These are phyloP conservation scores for Drosophila repleta DNA, from an alignment of 1,140 invertebrate genomes.

Conservation along the genomic window DNA sequence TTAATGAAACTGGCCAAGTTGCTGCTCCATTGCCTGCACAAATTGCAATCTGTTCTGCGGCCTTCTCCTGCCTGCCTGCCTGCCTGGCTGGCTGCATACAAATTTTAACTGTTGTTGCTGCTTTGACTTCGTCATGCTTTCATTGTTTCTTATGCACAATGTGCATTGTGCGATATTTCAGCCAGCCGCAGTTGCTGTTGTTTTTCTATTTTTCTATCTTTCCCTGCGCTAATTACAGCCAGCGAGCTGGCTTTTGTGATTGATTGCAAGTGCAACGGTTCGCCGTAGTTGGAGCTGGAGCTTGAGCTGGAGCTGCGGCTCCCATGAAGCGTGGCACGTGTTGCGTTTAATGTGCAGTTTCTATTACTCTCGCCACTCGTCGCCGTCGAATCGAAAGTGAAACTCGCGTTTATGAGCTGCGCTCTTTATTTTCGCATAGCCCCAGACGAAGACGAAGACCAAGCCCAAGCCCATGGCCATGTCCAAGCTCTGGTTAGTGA, in stretches of 20 bases:
- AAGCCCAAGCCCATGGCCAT: neutral
- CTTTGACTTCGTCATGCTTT: constrained; percentile 71
- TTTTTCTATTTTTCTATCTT: constrained; percentile 63
- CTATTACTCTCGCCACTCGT: constrained; percentile 72
- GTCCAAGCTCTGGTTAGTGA: constrained; percentile 24
- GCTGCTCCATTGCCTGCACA: constrained; percentile 74
- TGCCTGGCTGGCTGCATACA: constrained; percentile 28
- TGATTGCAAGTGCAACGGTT: constrained; percentile 72
- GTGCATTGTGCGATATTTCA: constrained; percentile 73
- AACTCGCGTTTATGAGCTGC: constrained; percentile 70
- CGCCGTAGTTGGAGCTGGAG: constrained; percentile 35
- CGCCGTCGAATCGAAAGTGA: constrained; percentile 68
- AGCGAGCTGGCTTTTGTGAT: constrained; percentile 67
- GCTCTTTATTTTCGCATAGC: constrained; percentile 11
- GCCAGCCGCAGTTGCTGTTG: constrained; percentile 36
- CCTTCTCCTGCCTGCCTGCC: constrained; percentile 42
- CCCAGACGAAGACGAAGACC: neutral
- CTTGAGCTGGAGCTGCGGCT: constrained; percentile 44
- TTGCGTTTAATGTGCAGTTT: constrained; percentile 81
- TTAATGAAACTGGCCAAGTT: constrained; percentile 78
- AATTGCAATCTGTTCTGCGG: constrained; percentile 79
- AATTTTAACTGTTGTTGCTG: constrained; percentile 28
- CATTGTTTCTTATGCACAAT: constrained; percentile 71
- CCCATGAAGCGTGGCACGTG: constrained; percentile 80
- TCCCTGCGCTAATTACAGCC: constrained; percentile 78